phyloP scores from a whole-genome alignment of 2,113 vertebrate genomes.

The Barbus barbus region DNA sequence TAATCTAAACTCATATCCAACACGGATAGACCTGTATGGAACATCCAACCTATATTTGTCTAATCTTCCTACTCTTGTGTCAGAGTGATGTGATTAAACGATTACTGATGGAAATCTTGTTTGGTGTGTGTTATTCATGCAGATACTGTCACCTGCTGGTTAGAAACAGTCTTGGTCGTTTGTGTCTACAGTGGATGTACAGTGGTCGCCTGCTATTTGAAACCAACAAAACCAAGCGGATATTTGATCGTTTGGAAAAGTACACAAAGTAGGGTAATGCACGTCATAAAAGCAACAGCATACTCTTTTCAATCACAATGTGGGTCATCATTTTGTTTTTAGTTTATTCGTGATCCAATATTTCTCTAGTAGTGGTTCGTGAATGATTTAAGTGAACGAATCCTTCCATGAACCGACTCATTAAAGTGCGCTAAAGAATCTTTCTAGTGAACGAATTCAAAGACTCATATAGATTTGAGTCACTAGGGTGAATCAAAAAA shows the following conservation, averaged over 20 bases:
- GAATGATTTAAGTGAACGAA: neutral
- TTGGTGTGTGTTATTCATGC: neutral
- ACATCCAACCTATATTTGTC: neutral
- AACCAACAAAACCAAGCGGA: neutral
- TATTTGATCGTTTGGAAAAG: neutral
- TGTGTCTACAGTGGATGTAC: neutral
- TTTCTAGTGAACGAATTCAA: neutral
- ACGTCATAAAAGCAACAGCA: neutral
- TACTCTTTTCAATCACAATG: neutral
- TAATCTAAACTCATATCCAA: neutral
- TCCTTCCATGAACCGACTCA: neutral
- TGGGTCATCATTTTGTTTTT: neutral
- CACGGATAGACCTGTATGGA: neutral
- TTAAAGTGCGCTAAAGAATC: neutral
- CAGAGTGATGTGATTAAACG: neutral
- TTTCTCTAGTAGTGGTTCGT: neutral
- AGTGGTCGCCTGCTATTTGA: neutral
- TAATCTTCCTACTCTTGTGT: neutral
- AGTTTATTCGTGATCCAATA: neutral
- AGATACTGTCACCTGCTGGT: slow-evolving; percentile 46
- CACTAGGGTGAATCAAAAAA: neutral
- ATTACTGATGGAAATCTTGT: neutral
- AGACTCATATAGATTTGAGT: neutral
- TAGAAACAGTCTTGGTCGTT: neutral
- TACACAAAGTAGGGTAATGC: neutral